These are phyloP conservation scores for Marmota flaviventris DNA, from an alignment of 2,113 vertebrate genomes.

Conservation along the genomic window DNA sequence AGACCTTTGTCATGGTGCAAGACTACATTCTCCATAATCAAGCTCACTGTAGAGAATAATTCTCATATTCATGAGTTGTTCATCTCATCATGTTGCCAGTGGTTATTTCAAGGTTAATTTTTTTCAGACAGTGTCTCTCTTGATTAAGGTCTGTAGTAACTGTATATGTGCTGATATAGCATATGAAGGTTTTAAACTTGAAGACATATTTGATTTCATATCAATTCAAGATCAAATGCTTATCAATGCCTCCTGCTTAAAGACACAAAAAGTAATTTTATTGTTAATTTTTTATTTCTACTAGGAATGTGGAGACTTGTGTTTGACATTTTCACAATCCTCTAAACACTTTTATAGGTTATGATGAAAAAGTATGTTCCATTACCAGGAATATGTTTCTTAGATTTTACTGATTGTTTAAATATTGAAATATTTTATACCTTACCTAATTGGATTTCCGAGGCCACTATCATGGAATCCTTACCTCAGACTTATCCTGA, in stretches of 20 bases:
- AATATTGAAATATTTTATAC: background rate
- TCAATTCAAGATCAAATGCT: constrained; percentile 56
- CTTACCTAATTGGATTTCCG: background rate
- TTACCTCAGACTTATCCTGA: background rate
- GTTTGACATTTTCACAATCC: constrained; percentile 24
- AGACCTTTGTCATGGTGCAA: constrained; percentile 33
- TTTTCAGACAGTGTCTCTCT: constrained; percentile 61
- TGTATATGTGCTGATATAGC: constrained; percentile 68
- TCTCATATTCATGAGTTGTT: constrained; percentile 78
- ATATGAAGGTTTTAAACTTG: constrained; percentile 57
- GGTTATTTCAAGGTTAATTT: constrained; percentile 83
- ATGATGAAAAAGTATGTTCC: background rate
- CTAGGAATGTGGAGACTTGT: background rate
- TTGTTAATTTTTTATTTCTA: constrained; percentile 17
- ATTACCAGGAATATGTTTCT: background rate
- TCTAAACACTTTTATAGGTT: background rate
- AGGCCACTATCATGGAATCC: background rate
- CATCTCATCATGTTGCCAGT: constrained; percentile 75
- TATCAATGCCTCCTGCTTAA: background rate
- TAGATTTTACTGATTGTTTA: constrained; percentile 17
- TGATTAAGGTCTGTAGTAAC: constrained; percentile 77
- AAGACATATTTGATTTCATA: constrained; percentile 64
- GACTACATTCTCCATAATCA: constrained; percentile 70
- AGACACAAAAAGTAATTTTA: background rate
- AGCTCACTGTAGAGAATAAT: constrained; percentile 66